Base-by-base conservation (phyloP, 2,113 vertebrate genomes). In the Sphaerodactylus townsendi region DNA sequence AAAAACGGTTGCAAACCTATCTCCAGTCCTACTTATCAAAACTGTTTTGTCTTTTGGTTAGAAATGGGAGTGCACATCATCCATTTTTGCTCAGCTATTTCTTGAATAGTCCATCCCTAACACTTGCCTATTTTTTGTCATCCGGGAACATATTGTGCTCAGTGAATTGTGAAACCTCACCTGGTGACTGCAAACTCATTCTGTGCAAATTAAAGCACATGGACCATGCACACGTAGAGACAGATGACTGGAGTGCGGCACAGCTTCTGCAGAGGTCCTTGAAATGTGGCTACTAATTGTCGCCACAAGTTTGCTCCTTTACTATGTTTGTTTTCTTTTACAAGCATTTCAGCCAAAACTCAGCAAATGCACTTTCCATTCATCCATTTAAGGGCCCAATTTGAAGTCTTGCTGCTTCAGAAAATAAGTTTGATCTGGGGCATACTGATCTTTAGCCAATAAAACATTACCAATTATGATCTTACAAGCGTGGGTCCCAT, bases 131-230 rank as follows among this genome's bases (percentile, higher is more conserved):
- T 77, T 53, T n/a, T 76, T 81, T 82, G 78, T 75, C 70, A 84
- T 62, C 66, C 39, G 75, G 75, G 53, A 33, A 14, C 3, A 19
- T 79, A 84, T 87, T 93, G 82, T 88, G 85, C 71, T 91, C 87
- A 1, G 30, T 92, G 90, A 88, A 81, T 87, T 81, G 83, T 70
- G 66, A 93, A 90, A 81, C 23, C 78, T 90, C 87, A 81, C 65
- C 81, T 82, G 66, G 56, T 66, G 75, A 91, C 85, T 85, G 75
- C 79, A 84, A 86, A 79, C 48, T 65, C 65, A 85, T 92, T 82
- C 86, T 85, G 87, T 92, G 79, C 86, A 91, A 91, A 92, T 90
- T 73, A 66, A 81, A 84, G 88, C 87, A 87, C 79, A 39, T n/a
- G 33, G 59, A 1, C 37, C 30, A 33, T 62, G 33, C 21, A 62